phyloP scores from a whole-genome alignment of 2,113 vertebrate genomes.

The Rostratula benghalensis region DNA sequence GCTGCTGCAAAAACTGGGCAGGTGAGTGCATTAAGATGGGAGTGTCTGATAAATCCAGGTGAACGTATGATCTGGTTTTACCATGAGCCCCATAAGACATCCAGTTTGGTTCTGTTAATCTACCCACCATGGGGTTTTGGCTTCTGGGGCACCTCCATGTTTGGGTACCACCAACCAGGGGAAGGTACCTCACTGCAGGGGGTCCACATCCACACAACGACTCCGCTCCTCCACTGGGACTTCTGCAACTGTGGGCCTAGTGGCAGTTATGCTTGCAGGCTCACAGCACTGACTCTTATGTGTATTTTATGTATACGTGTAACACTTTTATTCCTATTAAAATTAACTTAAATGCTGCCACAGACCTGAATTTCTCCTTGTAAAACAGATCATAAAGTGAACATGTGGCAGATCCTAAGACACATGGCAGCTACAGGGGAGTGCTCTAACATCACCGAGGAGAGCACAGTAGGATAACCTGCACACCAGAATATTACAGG shows the following conservation, averaged over 20 bases:
- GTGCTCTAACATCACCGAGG: neutral
- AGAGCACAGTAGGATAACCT: neutral
- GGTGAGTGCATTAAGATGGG: neutral
- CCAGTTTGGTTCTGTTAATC: neutral
- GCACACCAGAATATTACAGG: neutral
- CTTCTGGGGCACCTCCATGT: neutral
- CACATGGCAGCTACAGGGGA: neutral
- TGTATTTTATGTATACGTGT: neutral
- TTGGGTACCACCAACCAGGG: neutral
- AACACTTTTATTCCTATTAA: neutral
- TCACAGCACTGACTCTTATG: neutral
- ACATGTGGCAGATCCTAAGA: neutral
- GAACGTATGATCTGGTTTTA: neutral
- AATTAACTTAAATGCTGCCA: neutral
- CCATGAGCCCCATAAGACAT: neutral
- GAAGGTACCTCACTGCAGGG: neutral
- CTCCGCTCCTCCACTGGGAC: neutral
- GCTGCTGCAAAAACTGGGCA: neutral
- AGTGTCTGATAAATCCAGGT: neutral
- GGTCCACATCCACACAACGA: neutral
- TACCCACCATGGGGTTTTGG: neutral
- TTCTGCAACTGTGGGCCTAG: neutral
- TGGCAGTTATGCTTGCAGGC: neutral
- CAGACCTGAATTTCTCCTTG: neutral
- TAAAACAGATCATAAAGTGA: neutral